Conservation (phyloP, 2,797 vertebrate species). For the Furcifer pardalis region DNA sequence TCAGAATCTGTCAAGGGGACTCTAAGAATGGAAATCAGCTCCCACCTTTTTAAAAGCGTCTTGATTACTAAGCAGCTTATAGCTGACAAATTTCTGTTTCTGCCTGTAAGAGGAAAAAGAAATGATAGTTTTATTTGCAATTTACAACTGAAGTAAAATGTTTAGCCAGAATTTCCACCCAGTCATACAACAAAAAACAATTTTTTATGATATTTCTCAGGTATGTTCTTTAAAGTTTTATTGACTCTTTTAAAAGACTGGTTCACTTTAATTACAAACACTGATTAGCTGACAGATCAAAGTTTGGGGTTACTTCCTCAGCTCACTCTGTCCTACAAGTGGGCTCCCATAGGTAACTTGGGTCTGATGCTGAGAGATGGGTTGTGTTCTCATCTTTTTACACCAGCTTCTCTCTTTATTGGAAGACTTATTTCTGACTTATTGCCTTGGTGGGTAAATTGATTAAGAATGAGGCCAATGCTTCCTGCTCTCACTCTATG, state of each 20-base stretch:
- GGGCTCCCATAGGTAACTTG: background rate
- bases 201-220: background rate
- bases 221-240: background rate
- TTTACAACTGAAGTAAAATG: constrained; percentile 23
- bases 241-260: too few species aligned
- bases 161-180: constrained; percentile 10
- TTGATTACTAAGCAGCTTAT: constrained; percentile 34
- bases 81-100: constrained; percentile 33
- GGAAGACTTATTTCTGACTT: background rate
- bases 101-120: constrained; percentile 11
- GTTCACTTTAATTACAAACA: background rate
- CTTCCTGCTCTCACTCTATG: background rate
- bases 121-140: constrained; percentile 25
- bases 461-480: too few species aligned
- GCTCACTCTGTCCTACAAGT: background rate
- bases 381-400: too few species aligned
- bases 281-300: background rate
- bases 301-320: background rate
- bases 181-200: background rate
- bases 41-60: constrained; percentile 6
- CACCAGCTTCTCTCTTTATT: too few species aligned
- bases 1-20: constrained; percentile 1
- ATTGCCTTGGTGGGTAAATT: too few species aligned
- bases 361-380: background rate
- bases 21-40: constrained; percentile 11